These are phyloP conservation scores for Desmodus rotundus DNA, from an alignment of 2,113 vertebrate genomes.

Conservation along the genomic window DNA sequence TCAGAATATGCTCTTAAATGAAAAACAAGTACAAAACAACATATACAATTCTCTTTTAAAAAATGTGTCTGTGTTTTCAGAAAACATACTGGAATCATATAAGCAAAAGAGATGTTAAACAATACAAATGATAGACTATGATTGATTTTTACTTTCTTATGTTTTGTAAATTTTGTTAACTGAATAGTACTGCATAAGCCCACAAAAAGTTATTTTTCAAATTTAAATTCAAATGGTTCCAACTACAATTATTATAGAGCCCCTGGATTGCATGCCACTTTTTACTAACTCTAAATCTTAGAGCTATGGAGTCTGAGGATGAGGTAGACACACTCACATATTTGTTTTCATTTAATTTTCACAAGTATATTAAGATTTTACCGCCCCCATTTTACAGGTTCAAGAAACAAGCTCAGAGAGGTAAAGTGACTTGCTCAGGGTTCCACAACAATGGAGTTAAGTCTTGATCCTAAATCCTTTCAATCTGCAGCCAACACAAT, in stretches of 20 bases:
- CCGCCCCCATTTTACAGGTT: neutral
- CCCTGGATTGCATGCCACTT: neutral
- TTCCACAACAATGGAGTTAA: neutral
- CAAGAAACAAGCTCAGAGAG: slow-evolving; percentile 17
- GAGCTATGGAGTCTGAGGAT: neutral
- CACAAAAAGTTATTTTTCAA: neutral
- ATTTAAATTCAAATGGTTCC: slow-evolving; percentile 16
- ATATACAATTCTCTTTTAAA: neutral
- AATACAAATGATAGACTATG: neutral
- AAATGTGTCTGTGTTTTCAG: neutral
- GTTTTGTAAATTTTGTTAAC: neutral
- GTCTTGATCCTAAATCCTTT: neutral
- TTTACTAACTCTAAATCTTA: slow-evolving; percentile 29
- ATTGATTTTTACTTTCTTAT: neutral
- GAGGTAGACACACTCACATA: neutral
- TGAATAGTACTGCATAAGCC: neutral
- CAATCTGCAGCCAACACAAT: neutral
- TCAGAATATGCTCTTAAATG: neutral
- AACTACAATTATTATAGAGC: neutral
- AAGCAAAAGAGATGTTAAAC: slow-evolving; percentile 14
- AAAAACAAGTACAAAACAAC: neutral
- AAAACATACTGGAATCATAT: slow-evolving; percentile 17
- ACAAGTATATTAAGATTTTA: neutral
- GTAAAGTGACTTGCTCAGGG: neutral
- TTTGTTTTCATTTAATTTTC: slow-evolving; percentile 16